Percentiles rank a stretch among this genome's conserved stretches.
Evolutionary conservation across 2,113 vertebrate species (phyloP).

Genomic region (Bubalus kerabau): DNA sequence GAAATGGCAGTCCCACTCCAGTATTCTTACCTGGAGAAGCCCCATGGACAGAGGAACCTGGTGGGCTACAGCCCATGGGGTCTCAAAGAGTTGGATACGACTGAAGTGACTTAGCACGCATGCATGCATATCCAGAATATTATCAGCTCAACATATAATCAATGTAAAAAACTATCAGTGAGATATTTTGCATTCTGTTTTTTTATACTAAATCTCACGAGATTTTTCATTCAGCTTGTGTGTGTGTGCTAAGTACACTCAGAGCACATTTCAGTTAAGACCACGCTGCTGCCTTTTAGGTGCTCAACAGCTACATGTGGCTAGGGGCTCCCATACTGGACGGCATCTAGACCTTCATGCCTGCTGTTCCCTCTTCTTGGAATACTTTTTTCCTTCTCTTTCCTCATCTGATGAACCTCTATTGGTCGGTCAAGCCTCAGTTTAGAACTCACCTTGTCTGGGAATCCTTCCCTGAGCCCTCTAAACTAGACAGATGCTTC

Average conservation of each 20-base stretch:
- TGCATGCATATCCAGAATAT: neutral
- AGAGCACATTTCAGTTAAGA: neutral
- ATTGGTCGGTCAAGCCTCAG: neutral
- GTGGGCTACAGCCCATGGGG: neutral
- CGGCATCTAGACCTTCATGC: neutral
- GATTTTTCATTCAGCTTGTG: neutral
- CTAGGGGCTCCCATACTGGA: neutral
- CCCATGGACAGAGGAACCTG: neutral
- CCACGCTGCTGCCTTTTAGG: neutral
- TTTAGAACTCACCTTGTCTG: neutral
- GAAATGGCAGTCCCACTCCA: neutral
- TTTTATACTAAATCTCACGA: neutral
- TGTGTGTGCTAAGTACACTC: neutral
- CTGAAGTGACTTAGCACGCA: neutral
- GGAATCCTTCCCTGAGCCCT: neutral
- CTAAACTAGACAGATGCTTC: neutral
- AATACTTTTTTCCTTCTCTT: neutral
- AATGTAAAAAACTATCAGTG: neutral
- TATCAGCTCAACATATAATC: neutral
- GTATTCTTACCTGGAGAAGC: neutral
- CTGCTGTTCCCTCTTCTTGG: neutral
- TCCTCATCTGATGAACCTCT: neutral
- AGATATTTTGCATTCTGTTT: neutral
- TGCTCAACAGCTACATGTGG: neutral
- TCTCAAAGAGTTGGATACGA: neutral